Percentiles rank a stretch among this genome's conserved stretches.
These are phyloP conservation scores for Apeira syringaria DNA, from an alignment of 2,888 invertebrate species.

Conservation along the genomic window DNA sequence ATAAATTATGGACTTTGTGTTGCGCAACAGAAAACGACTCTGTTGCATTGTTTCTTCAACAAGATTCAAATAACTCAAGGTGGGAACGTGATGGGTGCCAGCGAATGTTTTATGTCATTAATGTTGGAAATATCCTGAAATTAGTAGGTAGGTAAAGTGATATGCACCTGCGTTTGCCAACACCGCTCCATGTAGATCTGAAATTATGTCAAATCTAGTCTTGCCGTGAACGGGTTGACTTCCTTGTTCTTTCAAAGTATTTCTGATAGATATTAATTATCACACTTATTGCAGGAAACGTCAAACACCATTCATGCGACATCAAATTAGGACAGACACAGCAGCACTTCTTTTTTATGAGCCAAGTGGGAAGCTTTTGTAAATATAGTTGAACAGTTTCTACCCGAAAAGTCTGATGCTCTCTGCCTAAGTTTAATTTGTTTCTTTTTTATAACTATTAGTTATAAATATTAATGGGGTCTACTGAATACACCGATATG, in stretches of 20 bases:
- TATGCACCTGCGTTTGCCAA: constrained; percentile 25
- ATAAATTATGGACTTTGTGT: constrained; percentile 11
- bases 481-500: too few species aligned
- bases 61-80: constrained; percentile 29
- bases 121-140: constrained; percentile 23
- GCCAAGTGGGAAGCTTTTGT: not conserved
- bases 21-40: constrained; percentile 19
- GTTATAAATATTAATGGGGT: too few species aligned
- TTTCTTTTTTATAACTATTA: too few species aligned
- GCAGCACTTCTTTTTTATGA: not conserved
- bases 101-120: constrained; percentile 23
- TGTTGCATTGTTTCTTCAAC: constrained; percentile 27
- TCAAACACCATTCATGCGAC: not conserved
- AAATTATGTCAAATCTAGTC: constrained; percentile 29
- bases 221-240: constrained; percentile 40
- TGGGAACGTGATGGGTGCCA: constrained; percentile 17
- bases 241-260: constrained; percentile 53
- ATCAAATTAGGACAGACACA: not conserved
- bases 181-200: constrained; percentile 19
- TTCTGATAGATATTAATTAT: constrained; percentile 24
- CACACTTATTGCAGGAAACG: not conserved
- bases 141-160: constrained; percentile 19
- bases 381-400: not conserved
- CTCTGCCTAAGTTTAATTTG: too few species aligned
- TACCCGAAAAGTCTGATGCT: too few species aligned